phyloP scores from a whole-genome alignment of 2,888 invertebrate species.

The Xanthia icteritia region DNA sequence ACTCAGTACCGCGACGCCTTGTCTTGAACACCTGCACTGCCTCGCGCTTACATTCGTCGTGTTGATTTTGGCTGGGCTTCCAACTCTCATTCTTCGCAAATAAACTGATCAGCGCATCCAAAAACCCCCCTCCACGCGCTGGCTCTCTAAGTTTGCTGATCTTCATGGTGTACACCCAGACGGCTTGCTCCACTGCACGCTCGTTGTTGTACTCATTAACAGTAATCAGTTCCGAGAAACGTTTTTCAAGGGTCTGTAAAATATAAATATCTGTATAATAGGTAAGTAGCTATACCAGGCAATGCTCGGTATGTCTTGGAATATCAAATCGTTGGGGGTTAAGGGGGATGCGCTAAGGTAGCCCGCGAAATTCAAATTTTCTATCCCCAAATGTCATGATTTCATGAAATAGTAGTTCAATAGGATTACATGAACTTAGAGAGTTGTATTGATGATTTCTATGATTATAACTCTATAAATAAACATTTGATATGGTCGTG shows the following conservation, averaged over 20 bases:
- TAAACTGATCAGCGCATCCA: rapidly evolving
- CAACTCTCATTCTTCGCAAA: not conserved
- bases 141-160: slow-evolving; percentile 58
- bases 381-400: too few relatives aligned
- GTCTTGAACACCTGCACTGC: slow-evolving; percentile 41
- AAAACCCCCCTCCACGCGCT: not conserved
- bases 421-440: too few relatives aligned
- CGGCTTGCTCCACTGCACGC: slow-evolving; percentile 56
- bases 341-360: too few relatives aligned
- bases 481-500: too few relatives aligned
- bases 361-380: too few relatives aligned
- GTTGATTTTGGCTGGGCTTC: slow-evolving; percentile 35
- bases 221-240: slow-evolving; percentile 46
- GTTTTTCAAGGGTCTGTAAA: slow-evolving; percentile 48
- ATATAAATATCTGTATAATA: not conserved
- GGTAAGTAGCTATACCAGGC: too few relatives aligned
- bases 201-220: slow-evolving; percentile 61
- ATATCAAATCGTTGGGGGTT: not conserved
- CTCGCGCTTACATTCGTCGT: slow-evolving; percentile 17
- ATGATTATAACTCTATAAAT: too few relatives aligned
- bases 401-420: too few relatives aligned
- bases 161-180: slow-evolving; percentile 44
- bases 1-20: slow-evolving; percentile 36
- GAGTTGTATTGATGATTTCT: too few relatives aligned
- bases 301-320: not conserved